Conservation (phyloP, 2,888 invertebrate genomes). For the Conops quadrifasciatus region DNA sequence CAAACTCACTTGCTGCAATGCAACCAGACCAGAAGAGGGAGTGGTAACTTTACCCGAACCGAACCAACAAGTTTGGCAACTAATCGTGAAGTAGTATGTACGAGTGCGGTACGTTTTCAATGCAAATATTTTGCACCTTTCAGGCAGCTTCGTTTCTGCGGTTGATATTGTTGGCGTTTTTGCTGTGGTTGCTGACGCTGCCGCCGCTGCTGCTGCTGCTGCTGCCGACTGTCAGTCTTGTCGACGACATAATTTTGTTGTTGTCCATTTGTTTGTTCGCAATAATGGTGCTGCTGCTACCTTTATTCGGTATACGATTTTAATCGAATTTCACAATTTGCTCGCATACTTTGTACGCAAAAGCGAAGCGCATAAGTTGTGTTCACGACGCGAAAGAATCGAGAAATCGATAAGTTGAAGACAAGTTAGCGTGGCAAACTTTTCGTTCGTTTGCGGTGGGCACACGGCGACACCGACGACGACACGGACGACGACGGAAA, state of each 20-base stretch:
- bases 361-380: background rate
- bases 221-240: slow-evolving; percentile 3
- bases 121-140: slow-evolving; percentile 27
- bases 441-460: background rate
- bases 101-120: slow-evolving; percentile 4
- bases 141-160: background rate
- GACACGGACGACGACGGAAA: background rate
- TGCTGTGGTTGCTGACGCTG: background rate
- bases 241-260: no score
- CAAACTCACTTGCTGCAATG: background rate
- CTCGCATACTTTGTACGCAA: background rate
- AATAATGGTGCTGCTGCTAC: background rate
- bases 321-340: slow-evolving; percentile 1
- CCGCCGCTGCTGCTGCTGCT: background rate
- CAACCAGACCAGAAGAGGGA: background rate
- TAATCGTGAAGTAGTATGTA: slow-evolving; percentile 3
- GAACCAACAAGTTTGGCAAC: slow-evolving; percentile 21
- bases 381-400: slow-evolving; percentile 3
- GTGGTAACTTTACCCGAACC: slow-evolving; percentile 1
- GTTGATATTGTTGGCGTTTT: slow-evolving; percentile 2
- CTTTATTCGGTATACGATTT: slow-evolving; percentile 3
- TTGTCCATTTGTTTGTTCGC: background rate
- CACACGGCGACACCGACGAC: background rate
- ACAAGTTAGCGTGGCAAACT: slow-evolving; percentile 29
- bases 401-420: slow-evolving; percentile 29